phyloP scores from a whole-genome alignment of 1,140 invertebrate genomes.

The Saccostrea cuccullata region DNA sequence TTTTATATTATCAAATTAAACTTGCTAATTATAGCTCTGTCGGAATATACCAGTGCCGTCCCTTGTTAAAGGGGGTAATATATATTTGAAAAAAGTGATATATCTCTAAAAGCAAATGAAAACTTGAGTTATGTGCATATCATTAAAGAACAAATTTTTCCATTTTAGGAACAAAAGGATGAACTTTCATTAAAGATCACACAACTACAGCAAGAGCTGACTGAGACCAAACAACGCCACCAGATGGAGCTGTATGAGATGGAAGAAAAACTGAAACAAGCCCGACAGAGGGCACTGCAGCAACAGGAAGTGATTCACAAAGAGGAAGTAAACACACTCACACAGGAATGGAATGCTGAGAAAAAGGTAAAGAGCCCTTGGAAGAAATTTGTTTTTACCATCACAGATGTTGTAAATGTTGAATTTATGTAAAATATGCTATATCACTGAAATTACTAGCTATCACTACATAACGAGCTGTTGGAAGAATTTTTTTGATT shows the following conservation, averaged over 20 bases:
- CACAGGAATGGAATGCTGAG: slow-evolving; percentile 81
- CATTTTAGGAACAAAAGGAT: slow-evolving; percentile 38
- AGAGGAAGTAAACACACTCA: slow-evolving; percentile 80
- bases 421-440: too few relatives aligned
- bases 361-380: slow-evolving; percentile 77
- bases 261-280: slow-evolving; percentile 71
- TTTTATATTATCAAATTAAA: too few relatives aligned
- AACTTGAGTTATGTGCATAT: too few relatives aligned
- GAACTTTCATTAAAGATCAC: slow-evolving; percentile 32
- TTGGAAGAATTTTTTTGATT: too few relatives aligned
- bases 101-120: background rate
- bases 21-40: too few relatives aligned
- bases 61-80: too few relatives aligned
- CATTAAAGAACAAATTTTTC: background rate
- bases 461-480: too few relatives aligned
- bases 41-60: too few relatives aligned
- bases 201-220: slow-evolving; percentile 63
- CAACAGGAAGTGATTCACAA: slow-evolving; percentile 77
- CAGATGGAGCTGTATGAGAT: slow-evolving; percentile 79
- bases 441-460: too few relatives aligned
- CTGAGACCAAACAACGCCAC: slow-evolving; percentile 63
- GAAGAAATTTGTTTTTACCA: too few relatives aligned
- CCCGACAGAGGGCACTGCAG: slow-evolving; percentile 65
- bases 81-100: too few relatives aligned
- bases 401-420: too few relatives aligned